Evolutionary conservation across 1,140 invertebrate genomes (phyloP).

Genomic region (Steinernema khuongi): DNA sequence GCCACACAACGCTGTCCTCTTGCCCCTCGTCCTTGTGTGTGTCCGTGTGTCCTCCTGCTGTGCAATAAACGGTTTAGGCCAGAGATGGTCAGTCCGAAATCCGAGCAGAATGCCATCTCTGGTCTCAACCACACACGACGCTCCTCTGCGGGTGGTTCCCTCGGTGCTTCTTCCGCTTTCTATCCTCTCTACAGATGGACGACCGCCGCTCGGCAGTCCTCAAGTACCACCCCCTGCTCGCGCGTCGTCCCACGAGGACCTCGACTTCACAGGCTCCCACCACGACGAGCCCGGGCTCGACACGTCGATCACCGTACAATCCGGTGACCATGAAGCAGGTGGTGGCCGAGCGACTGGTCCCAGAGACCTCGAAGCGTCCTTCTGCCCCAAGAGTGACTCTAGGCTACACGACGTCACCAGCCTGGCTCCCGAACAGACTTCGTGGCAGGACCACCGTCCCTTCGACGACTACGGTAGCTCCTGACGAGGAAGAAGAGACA

Average conservation of each 20-base stretch:
- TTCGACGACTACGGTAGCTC: neutral
- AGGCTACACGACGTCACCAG: neutral
- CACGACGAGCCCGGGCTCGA: neutral
- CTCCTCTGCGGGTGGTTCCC: neutral
- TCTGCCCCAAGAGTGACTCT: neutral
- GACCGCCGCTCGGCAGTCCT: neutral
- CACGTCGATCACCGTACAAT: neutral
- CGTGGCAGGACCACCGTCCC: neutral
- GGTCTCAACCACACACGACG: neutral
- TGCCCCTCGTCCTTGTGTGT: neutral
- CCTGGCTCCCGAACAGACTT: neutral
- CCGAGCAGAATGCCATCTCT: neutral
- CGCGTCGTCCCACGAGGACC: neutral
- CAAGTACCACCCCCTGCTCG: constrained; percentile 1
- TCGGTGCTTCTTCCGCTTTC: neutral
- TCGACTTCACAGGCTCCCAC: neutral
- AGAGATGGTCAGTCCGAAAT: too few species aligned
- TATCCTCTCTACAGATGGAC: constrained; percentile 11
- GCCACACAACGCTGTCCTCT: neutral
- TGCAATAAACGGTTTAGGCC: neutral
- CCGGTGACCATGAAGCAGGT: constrained; percentile 4
- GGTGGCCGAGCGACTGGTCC: neutral
- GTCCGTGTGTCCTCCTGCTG: neutral
- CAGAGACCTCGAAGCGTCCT: neutral
- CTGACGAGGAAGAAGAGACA: neutral